These are phyloP conservation scores for Parnassius glacialis DNA, from an alignment of 2,888 invertebrate species.

Conservation along the genomic window DNA sequence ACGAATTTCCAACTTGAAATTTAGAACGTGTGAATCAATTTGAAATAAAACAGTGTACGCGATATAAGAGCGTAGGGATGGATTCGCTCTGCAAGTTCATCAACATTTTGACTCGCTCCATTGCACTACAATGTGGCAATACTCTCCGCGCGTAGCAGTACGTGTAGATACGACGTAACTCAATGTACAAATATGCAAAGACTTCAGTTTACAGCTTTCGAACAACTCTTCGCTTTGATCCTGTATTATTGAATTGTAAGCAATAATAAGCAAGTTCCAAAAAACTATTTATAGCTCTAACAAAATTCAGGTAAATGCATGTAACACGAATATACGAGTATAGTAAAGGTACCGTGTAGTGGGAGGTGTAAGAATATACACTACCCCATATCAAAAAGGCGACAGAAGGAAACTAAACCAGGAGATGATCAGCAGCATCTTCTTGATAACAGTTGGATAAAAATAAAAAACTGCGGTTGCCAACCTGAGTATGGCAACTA, in stretches of 20 bases:
- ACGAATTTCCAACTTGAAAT: not conserved
- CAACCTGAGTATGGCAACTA: too few species aligned
- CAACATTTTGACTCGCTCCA: conserved; percentile 9
- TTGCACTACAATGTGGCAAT: conserved; percentile 5
- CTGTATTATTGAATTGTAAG: conserved; percentile 9
- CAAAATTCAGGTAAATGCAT: too few species aligned
- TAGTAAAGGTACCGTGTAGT: too few species aligned
- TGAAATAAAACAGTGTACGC: conserved; percentile 4
- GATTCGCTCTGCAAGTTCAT: conserved; percentile 6
- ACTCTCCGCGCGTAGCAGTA: not conserved
- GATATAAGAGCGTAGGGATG: conserved; percentile 7
- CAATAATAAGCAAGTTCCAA: conserved; percentile 9
- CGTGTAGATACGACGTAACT: not conserved
- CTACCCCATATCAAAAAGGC: too few species aligned
- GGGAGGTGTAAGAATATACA: too few species aligned
- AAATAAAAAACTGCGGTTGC: too few species aligned
- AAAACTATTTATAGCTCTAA: not conserved
- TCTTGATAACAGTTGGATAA: too few species aligned
- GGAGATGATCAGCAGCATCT: too few species aligned
- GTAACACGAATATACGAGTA: too few species aligned
- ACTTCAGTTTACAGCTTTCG: conserved; percentile 4
- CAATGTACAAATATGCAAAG: conserved; percentile 3
- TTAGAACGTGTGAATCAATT: conserved; percentile 5
- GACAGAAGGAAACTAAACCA: too few species aligned
- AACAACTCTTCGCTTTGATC: conserved; percentile 10